Evolutionary conservation across 2,888 invertebrate species (phyloP).

Genomic region (Cantharis lateralis): DNA sequence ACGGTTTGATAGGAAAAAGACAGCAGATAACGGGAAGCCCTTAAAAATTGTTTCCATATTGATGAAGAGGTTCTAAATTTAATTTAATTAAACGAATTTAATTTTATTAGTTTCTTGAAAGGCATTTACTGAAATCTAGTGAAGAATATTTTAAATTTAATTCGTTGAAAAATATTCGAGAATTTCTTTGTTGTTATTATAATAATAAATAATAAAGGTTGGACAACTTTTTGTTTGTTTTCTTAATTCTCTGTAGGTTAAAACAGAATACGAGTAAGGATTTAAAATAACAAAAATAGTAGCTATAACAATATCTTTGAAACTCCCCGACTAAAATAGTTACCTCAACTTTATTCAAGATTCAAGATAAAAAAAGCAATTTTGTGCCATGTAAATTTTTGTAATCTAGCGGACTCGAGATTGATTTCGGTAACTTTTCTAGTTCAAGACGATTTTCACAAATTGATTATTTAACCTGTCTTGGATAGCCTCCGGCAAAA

Average conservation of each 20-base stretch:
- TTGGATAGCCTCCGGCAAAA: not conserved
- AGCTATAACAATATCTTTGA: too few species aligned
- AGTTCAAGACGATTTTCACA: not conserved
- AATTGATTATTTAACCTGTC: not conserved
- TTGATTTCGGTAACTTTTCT: too few species aligned
- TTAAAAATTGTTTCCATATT: not conserved
- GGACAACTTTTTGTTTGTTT: not conserved
- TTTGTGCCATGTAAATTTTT: too few species aligned
- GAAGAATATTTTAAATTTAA: not conserved
- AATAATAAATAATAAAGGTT: not conserved
- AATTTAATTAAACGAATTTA: not conserved
- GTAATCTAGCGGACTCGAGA: too few species aligned
- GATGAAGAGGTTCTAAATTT: not conserved
- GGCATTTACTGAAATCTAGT: not conserved
- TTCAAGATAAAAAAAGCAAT: too few species aligned
- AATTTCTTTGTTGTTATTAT: not conserved
- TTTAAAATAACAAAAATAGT: too few species aligned
- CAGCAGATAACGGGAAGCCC: not conserved
- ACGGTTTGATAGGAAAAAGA: not conserved
- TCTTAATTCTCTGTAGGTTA: too few species aligned
- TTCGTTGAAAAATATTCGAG: not conserved
- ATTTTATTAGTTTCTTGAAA: not conserved
- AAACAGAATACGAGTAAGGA: too few species aligned
- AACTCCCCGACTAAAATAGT: not conserved
- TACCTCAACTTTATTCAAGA: too few species aligned